Evolutionary conservation across 2,797 vertebrate species (phyloP).

Genomic region (Champsocephalus gunnari): DNA sequence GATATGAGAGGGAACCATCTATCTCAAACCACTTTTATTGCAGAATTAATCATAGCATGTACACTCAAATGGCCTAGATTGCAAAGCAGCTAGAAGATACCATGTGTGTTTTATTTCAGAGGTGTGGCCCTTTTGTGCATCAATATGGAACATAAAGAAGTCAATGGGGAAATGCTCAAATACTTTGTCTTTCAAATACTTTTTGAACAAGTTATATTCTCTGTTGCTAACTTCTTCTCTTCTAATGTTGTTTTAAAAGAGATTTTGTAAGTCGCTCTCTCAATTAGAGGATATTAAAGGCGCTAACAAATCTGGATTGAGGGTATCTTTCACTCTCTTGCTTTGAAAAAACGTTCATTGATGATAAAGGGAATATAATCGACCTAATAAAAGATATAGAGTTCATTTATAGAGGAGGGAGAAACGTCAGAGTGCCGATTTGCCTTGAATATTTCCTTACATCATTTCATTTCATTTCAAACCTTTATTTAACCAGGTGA

Average conservation of each 20-base stretch:
- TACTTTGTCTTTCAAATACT: conserved; percentile 8
- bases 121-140: not conserved
- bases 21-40: not conserved
- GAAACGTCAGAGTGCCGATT: no score
- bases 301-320: no score
- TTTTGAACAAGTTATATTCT: not conserved
- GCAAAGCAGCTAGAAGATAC: not conserved
- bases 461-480: no score
- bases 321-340: no score
- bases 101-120: not conserved
- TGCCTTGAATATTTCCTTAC: no score
- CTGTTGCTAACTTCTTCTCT: not conserved
- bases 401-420: no score
- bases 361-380: no score
- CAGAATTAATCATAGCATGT: not conserved
- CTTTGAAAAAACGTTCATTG: no score
- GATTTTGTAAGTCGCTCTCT: not conserved
- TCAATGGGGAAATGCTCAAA: not conserved
- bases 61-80: not conserved
- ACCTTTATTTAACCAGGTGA: no score
- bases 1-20: conserved; percentile 15
- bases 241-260: not conserved
- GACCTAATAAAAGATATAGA: no score
- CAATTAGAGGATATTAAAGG: not conserved
- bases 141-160: not conserved